A percentile compares a stretch with the other conserved stretches of the same genome.
phyloP scores from a whole-genome alignment of 1,140 invertebrate genomes.

The Temnothorax curvispinosus region DNA sequence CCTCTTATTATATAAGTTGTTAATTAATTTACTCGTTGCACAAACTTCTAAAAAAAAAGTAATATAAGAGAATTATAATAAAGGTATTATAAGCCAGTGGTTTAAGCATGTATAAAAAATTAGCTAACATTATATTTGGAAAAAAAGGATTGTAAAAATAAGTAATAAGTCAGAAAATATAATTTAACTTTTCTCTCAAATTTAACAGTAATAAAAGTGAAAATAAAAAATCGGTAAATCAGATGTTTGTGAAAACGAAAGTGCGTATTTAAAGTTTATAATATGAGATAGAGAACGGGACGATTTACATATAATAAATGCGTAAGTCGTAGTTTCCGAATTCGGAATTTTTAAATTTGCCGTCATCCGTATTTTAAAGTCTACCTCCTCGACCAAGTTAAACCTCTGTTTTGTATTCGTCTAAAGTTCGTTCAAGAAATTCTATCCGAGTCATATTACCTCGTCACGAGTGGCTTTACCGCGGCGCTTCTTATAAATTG shows the following conservation, averaged over 20 bases:
- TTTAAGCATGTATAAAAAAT: not conserved
- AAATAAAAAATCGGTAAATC: conserved; percentile 8
- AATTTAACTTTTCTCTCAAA: too few species aligned
- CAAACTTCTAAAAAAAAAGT: not conserved
- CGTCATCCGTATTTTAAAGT: conserved; percentile 18
- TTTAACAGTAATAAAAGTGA: too few species aligned
- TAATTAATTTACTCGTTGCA: not conserved
- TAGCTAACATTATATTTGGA: not conserved
- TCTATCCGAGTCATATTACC: conserved; percentile 47
- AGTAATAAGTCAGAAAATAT: too few species aligned
- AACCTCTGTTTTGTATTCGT: conserved; percentile 58
- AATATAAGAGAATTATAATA: not conserved
- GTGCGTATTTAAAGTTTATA: not conserved
- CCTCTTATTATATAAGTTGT: not conserved
- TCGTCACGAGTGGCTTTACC: conserved; percentile 38
- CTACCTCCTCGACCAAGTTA: conserved; percentile 24
- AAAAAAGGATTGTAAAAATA: not conserved
- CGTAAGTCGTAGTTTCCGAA: conserved; percentile 4
- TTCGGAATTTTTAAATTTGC: conserved; percentile 33
- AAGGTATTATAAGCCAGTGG: not conserved
- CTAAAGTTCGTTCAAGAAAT: conserved; percentile 50
- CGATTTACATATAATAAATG: not conserved
- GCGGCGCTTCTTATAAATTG: conserved; percentile 56
- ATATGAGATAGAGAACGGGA: not conserved
- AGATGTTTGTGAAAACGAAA: not conserved